Percentiles rank a stretch among this genome's conserved stretches.
phyloP scores from a whole-genome alignment of 2,797 vertebrate genomes.

The Bucorvus abyssinicus region DNA sequence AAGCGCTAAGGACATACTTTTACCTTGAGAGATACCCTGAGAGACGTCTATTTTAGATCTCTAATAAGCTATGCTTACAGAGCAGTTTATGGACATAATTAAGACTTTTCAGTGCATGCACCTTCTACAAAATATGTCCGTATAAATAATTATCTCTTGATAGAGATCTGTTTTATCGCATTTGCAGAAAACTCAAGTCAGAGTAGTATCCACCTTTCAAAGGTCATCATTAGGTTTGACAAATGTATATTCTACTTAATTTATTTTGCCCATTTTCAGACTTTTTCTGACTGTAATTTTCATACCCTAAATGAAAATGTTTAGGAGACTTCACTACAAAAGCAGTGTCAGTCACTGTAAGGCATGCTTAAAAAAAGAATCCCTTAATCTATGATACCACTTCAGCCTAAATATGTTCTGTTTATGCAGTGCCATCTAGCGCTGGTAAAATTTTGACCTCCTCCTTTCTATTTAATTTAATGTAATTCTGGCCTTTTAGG shows the following conservation, averaged over 20 bases:
- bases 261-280: not conserved
- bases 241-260: not conserved
- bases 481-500: not conserved
- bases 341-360: not conserved
- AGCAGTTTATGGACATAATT: not conserved
- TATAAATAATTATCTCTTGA: not conserved
- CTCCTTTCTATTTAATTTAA: not conserved
- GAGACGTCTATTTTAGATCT: not conserved
- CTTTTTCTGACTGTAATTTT: not conserved
- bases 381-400: not conserved
- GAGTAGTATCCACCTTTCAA: not conserved
- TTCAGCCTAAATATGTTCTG: not conserved
- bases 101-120: not conserved
- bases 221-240: not conserved
- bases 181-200: not conserved
- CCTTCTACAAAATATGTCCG: not conserved
- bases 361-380: not conserved
- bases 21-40: not conserved
- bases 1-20: not conserved
- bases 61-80: not conserved
- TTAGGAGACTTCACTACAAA: not conserved
- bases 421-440: slow-evolving; percentile 48
- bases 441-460: not conserved
- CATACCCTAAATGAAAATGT: not conserved
- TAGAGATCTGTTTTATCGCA: not conserved